These are phyloP conservation scores for Macrosoma leucophasiata DNA, from an alignment of 2,888 invertebrate genomes.

Conservation along the genomic window DNA sequence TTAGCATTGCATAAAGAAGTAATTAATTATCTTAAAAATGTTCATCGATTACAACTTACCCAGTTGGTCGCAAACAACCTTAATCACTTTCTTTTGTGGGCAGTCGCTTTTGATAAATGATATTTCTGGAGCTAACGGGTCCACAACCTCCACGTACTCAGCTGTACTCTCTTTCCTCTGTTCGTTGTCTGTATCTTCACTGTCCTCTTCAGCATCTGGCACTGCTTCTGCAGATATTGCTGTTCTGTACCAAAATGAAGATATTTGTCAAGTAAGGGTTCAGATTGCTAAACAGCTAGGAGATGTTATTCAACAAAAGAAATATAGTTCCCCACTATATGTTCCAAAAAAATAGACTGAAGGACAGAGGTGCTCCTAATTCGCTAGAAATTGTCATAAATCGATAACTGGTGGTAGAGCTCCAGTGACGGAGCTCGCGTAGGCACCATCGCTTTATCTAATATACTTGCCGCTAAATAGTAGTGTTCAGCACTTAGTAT, in stretches of 20 bases:
- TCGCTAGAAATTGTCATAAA: background rate
- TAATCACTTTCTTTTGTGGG: constrained; percentile 84
- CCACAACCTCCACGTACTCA: constrained; percentile 87
- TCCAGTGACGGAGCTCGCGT: too few relatives aligned
- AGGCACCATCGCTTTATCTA: too few relatives aligned
- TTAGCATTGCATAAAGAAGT: too few relatives aligned
- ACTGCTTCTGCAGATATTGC: constrained; percentile 82
- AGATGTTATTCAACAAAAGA: background rate
- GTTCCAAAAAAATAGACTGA: background rate
- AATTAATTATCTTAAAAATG: too few relatives aligned
- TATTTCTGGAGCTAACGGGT: constrained; percentile 87
- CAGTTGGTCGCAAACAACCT: constrained; percentile 85
- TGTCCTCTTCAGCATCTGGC: constrained; percentile 77
- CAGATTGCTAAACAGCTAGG: too few relatives aligned
- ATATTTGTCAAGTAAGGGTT: background rate
- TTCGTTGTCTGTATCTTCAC: constrained; percentile 72
- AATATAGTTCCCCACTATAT: background rate
- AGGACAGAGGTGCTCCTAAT: too few relatives aligned
- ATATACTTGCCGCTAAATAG: too few relatives aligned
- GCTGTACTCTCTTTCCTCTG: constrained; percentile 54
- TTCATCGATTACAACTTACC: constrained; percentile 63
- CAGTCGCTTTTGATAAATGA: constrained; percentile 87
- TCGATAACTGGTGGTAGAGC: background rate
- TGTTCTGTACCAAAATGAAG: constrained; percentile 65
- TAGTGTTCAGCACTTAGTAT: too few relatives aligned